These are phyloP conservation scores for Butastur rufipennis DNA, from an alignment of 2,113 vertebrate species.

Conservation along the genomic window DNA sequence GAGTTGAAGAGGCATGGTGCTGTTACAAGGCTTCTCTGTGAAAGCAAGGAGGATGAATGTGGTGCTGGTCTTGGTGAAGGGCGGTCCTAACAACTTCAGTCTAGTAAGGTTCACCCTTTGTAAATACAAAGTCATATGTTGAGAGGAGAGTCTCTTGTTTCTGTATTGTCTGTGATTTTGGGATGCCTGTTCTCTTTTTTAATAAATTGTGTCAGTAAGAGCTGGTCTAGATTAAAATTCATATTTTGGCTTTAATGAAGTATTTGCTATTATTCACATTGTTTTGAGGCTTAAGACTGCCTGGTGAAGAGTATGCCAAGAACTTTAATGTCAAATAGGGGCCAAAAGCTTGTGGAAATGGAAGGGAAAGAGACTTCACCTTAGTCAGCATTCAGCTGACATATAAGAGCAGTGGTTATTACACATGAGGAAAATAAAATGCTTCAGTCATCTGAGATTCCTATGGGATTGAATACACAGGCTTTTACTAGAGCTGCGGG, in stretches of 20 bases:
- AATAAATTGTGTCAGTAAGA: not conserved
- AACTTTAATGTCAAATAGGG: not conserved
- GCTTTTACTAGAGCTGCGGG: not conserved
- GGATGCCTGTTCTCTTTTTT: not conserved
- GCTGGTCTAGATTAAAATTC: not conserved
- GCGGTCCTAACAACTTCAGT: not conserved
- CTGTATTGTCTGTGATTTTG: not conserved
- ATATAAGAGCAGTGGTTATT: not conserved
- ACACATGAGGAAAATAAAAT: not conserved
- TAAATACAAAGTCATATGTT: not conserved
- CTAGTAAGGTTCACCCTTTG: not conserved
- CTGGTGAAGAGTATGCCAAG: not conserved
- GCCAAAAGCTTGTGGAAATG: not conserved
- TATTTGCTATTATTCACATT: not conserved
- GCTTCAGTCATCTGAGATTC: slow-evolving; percentile 37
- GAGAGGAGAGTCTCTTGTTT: not conserved
- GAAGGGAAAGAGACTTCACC: not conserved
- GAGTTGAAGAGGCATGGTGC: not conserved
- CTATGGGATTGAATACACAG: not conserved
- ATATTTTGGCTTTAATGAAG: not conserved
- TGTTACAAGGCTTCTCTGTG: not conserved
- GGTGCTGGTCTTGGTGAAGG: not conserved
- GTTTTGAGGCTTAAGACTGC: not conserved
- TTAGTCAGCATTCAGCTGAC: not conserved
- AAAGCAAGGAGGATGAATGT: not conserved